Conservation (phyloP, 2,113 vertebrate species). For the Chloebia gouldiae region DNA sequence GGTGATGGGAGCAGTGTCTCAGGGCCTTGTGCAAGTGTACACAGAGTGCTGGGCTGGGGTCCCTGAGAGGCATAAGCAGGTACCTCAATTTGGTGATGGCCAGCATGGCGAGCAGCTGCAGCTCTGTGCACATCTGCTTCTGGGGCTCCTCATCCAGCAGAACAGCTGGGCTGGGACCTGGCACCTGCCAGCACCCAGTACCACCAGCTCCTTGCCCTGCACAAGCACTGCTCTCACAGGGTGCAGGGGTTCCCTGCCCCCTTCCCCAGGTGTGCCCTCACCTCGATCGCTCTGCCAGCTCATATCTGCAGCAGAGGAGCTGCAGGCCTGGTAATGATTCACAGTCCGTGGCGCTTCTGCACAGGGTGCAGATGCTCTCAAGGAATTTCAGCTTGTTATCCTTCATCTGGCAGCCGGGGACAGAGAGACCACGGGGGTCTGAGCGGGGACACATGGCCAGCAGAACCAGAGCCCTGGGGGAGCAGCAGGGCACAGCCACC, state of each 20-base stretch:
- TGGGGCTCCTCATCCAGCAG: background rate
- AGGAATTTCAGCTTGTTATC: background rate
- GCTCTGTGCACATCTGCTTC: background rate
- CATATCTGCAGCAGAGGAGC: background rate
- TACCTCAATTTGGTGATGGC: background rate
- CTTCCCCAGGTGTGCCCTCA: background rate
- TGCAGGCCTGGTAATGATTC: background rate
- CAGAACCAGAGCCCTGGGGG: background rate
- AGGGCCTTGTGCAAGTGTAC: background rate
- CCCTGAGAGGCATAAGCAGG: background rate
- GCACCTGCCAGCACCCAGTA: background rate
- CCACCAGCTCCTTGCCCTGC: background rate
- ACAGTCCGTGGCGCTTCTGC: background rate
- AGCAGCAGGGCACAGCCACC: background rate
- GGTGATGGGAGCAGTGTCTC: background rate
- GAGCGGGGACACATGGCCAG: background rate
- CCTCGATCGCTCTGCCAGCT: background rate
- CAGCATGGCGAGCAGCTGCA: background rate
- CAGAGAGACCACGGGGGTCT: too few species aligned
- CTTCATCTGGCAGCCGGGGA: background rate
- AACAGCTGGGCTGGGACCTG: background rate
- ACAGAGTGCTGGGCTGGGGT: background rate
- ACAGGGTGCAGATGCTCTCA: background rate
- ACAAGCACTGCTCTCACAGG: background rate
- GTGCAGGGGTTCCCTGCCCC: background rate